These are phyloP conservation scores for Euwallacea fornicatus DNA, from an alignment of 1,140 invertebrate species.

Conservation along the genomic window DNA sequence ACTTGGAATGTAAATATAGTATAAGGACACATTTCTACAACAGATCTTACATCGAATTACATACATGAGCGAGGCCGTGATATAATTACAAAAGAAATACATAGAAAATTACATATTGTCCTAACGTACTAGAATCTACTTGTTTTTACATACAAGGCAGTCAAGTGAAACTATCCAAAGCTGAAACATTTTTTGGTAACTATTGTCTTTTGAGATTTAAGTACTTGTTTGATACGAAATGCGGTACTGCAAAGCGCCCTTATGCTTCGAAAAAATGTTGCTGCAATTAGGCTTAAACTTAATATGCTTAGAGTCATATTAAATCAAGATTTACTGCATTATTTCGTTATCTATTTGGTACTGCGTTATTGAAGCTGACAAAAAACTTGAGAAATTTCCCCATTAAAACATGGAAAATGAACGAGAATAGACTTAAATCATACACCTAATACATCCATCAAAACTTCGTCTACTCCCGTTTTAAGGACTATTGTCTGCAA, in stretches of 20 bases:
- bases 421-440: not conserved
- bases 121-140: too few relatives aligned
- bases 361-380: too few relatives aligned
- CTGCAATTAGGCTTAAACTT: conserved; percentile 2
- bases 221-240: too few relatives aligned
- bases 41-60: conserved; percentile 37
- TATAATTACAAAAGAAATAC: conserved; percentile 31
- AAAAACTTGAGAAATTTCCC: not conserved
- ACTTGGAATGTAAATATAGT: conserved; percentile 35
- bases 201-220: not conserved
- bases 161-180: not conserved
- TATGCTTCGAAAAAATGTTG: too few relatives aligned
- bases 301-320: conserved; percentile 17
- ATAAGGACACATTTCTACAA: conserved; percentile 37
- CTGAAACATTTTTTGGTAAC: not conserved
- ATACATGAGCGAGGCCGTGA: conserved; percentile 35
- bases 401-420: conserved; percentile 37
- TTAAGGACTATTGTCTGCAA: not conserved
- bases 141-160: not conserved
- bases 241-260: too few relatives aligned
- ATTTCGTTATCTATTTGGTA: not conserved
- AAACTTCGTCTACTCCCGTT: not conserved
- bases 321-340: conserved; percentile 9
- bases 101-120: conserved; percentile 12
- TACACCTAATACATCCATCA: too few relatives aligned